Conservation (phyloP, 2,797 vertebrate species). For the Trachops cirrhosus region DNA sequence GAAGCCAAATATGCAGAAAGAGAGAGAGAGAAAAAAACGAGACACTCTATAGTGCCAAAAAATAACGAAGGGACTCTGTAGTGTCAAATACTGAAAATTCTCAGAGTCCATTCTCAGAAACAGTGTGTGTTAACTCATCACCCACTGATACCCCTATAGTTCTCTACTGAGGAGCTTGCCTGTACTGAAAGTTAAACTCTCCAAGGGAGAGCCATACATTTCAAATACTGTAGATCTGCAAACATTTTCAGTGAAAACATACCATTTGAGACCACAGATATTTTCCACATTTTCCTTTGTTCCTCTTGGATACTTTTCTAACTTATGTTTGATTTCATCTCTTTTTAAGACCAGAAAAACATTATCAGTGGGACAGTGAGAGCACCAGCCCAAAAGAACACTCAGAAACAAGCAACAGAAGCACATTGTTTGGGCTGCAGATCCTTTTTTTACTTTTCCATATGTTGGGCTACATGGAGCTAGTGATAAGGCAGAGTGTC, state of each 20-base stretch:
- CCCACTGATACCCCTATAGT: slow-evolving; percentile 27
- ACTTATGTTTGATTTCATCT: slow-evolving; percentile 75
- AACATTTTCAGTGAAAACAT: slow-evolving; percentile 75
- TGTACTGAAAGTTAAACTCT: slow-evolving; percentile 77
- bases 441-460: slow-evolving; percentile 76
- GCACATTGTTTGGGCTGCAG: slow-evolving; percentile 72
- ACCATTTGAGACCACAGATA: slow-evolving; percentile 68
- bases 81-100: neutral
- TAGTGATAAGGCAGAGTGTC: slow-evolving; percentile 75
- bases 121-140: slow-evolving; percentile 73
- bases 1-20: neutral
- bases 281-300: slow-evolving; percentile 66
- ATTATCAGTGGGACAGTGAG: slow-evolving; percentile 71
- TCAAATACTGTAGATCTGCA: slow-evolving; percentile 75
- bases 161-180: slow-evolving; percentile 73
- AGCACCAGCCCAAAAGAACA: slow-evolving; percentile 67
- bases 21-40: neutral
- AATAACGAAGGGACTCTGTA: neutral
- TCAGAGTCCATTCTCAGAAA: slow-evolving; percentile 55
- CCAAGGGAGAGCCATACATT: slow-evolving; percentile 71
- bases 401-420: slow-evolving; percentile 71
- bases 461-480: slow-evolving; percentile 75
- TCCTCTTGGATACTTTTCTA: slow-evolving; percentile 69
- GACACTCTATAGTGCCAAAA: neutral
- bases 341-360: slow-evolving; percentile 75